Evolutionary conservation across 2,113 vertebrate genomes (phyloP).

Genomic region (Entosphenus tridentatus): DNA sequence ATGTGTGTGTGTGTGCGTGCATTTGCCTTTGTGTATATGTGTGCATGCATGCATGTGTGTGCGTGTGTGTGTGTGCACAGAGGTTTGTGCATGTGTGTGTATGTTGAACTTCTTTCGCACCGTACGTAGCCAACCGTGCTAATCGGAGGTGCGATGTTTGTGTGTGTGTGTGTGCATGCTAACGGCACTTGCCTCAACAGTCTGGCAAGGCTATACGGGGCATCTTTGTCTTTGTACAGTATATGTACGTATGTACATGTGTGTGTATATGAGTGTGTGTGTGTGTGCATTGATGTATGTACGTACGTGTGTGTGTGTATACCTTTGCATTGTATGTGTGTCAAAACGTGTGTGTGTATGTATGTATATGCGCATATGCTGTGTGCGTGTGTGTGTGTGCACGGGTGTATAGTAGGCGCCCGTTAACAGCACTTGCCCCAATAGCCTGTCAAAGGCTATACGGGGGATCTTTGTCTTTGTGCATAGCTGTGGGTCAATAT

Average conservation of each 20-base stretch:
- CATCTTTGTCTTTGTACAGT: no score
- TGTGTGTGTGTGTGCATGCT: no score
- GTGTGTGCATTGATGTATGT: not conserved
- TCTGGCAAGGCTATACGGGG: no score
- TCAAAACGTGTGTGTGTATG: not conserved
- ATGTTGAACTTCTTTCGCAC: no score
- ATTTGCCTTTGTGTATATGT: not conserved
- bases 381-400: constrained; percentile 4
- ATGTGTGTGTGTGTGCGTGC: not conserved
- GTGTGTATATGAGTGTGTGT: not conserved
- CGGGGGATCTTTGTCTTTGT: no score
- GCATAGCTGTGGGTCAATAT: no score
- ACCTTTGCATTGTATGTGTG: not conserved
- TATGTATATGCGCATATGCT: not conserved
- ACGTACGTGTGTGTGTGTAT: not conserved
- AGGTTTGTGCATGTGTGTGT: not conserved
- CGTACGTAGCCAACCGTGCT: no score
- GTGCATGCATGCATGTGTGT: not conserved
- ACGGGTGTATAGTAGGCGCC: not conserved
- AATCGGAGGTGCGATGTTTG: no score
- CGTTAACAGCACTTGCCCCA: no score
- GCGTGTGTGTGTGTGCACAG: not conserved
- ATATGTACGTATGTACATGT: not conserved
- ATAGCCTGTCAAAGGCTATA: no score
- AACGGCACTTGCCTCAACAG: no score